Conservation (phyloP, 2,113 vertebrate genomes). For the Calyptomena viridis region DNA sequence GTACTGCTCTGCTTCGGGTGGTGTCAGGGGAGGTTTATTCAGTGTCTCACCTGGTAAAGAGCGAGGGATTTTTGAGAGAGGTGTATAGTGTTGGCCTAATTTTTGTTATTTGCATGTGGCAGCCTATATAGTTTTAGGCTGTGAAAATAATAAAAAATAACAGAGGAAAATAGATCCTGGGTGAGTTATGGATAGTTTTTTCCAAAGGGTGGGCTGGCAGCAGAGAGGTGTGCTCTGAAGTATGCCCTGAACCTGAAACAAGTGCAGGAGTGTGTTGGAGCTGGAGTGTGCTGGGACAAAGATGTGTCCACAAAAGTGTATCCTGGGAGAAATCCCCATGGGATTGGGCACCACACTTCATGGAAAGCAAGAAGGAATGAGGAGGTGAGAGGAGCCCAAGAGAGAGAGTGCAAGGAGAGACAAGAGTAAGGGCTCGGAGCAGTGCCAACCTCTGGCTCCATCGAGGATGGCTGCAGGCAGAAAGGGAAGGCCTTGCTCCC, state of each 20-base stretch:
- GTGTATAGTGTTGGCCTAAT: background rate
- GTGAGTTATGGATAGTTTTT: background rate
- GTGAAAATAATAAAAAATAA: background rate
- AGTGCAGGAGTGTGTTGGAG: background rate
- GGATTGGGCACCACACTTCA: background rate
- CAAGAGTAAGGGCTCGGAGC: background rate
- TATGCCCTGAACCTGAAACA: background rate
- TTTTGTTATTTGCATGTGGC: background rate
- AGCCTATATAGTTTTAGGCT: background rate
- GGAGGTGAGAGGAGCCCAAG: background rate
- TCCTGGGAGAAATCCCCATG: background rate
- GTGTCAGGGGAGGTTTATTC: background rate
- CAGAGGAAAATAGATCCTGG: background rate
- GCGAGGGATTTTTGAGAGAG: background rate
- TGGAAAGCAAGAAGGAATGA: background rate
- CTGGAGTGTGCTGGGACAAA: background rate
- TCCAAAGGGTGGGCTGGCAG: background rate
- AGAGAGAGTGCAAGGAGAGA: background rate
- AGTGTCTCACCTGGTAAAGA: background rate
- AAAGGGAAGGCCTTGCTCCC: background rate
- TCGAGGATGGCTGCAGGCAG: background rate
- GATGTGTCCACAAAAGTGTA: background rate
- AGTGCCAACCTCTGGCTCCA: background rate
- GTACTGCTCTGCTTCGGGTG: background rate
- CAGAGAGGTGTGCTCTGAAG: background rate